Evolutionary conservation across 1,140 invertebrate genomes (phyloP).

Genomic region (Drosophila quadrilineata): DNA sequence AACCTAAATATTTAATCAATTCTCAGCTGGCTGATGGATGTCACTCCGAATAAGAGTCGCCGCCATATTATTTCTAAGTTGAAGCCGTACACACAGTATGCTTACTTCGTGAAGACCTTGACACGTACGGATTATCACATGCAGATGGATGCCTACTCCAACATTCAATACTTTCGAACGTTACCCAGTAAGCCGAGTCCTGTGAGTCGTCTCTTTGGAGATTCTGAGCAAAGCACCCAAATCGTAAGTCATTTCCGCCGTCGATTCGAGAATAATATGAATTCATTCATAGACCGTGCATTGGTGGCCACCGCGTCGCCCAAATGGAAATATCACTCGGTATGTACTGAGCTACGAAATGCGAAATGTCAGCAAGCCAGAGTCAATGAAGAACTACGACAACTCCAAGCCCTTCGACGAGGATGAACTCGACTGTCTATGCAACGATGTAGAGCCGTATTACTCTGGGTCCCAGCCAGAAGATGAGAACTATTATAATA

Average conservation of each 20-base stretch:
- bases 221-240: constrained; percentile 34
- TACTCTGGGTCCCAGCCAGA: constrained; percentile 57
- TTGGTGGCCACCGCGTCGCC: constrained; percentile 72
- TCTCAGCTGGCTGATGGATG: constrained; percentile 81
- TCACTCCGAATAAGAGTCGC: constrained; percentile 44
- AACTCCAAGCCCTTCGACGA: not conserved
- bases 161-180: constrained; percentile 92
- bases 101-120: constrained; percentile 93
- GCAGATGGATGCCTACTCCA: constrained; percentile 86
- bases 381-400: constrained; percentile 32
- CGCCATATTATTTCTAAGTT: constrained; percentile 85
- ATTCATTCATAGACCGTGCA: constrained; percentile 57
- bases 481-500: constrained; percentile 65
- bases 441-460: constrained; percentile 39
- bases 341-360: constrained; percentile 50
- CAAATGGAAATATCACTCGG: constrained; percentile 56
- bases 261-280: too few species aligned
- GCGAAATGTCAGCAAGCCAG: constrained; percentile 32
- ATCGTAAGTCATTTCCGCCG: constrained; percentile 60
- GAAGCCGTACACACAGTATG: constrained; percentile 93
- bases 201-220: constrained; percentile 45
- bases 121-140: constrained; percentile 88
- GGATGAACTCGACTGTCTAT: constrained; percentile 31
- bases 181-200: constrained; percentile 52
- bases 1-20: not conserved